phyloP scores from a whole-genome alignment of 2,888 invertebrate species.

The Temnothorax unifasciatus region DNA sequence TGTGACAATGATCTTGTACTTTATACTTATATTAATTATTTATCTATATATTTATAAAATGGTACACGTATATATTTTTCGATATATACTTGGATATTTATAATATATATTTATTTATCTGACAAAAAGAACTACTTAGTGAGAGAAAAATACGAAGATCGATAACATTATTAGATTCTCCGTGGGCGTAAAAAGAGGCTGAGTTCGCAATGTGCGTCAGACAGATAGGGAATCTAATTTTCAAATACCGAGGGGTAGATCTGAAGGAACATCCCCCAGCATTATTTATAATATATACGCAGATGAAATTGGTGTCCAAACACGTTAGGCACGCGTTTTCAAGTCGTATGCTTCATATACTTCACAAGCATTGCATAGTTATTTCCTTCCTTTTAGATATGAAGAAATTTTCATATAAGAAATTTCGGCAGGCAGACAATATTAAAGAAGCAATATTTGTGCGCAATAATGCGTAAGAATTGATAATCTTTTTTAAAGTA shows the following conservation, averaged over 20 bases:
- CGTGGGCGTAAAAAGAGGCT: slow-evolving; percentile 48
- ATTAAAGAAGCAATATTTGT: slow-evolving; percentile 53
- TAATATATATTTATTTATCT: background rate
- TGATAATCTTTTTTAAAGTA: slow-evolving; percentile 1
- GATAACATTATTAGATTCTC: slow-evolving; percentile 61
- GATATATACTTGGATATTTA: background rate
- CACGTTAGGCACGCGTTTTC: slow-evolving; percentile 83
- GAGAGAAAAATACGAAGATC: background rate
- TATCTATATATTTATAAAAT: background rate
- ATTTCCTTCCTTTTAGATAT: slow-evolving; percentile 76
- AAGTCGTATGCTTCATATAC: slow-evolving; percentile 58
- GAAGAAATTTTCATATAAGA: slow-evolving; percentile 78
- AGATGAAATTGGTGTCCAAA: slow-evolving; percentile 84
- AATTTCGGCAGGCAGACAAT: slow-evolving; percentile 46
- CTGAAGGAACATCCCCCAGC: slow-evolving; percentile 81
- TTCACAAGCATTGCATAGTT: slow-evolving; percentile 71
- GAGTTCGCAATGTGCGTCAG: slow-evolving; percentile 76
- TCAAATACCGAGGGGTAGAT: slow-evolving; percentile 76
- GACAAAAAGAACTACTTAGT: background rate
- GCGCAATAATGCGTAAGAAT: background rate
- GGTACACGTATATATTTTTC: too few relatives aligned
- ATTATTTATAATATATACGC: slow-evolving; percentile 82
- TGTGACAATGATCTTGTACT: background rate
- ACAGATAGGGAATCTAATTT: slow-evolving; percentile 86
- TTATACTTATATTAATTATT: background rate